These are phyloP conservation scores for Enteromius anoplus DNA, from an alignment of 2,797 vertebrate genomes.

Conservation along the genomic window DNA sequence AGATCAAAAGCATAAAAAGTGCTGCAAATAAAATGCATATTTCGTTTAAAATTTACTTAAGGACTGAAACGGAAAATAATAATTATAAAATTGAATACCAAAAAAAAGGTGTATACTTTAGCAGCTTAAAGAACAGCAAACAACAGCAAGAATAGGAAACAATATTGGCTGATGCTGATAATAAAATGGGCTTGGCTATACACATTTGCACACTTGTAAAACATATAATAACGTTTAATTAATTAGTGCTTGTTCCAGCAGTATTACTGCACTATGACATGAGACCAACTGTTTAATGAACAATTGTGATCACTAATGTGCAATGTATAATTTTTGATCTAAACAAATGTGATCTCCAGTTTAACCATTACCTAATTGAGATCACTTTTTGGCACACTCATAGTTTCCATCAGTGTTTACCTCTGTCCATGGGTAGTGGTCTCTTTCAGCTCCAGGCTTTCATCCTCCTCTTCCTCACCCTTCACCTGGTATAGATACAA, in stretches of 20 bases:
- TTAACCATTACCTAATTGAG: background rate
- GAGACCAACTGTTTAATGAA: background rate
- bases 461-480: slow-evolving; percentile 93
- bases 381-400: background rate
- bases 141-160: background rate
- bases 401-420: slow-evolving; percentile 68
- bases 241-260: no score
- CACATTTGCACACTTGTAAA: background rate
- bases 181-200: background rate
- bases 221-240: background rate
- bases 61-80: no score
- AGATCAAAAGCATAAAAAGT: no score
- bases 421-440: slow-evolving; percentile 84
- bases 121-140: no score
- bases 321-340: background rate
- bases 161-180: accelerated
- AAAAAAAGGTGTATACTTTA: no score
- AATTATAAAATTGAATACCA: no score
- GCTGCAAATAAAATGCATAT: no score
- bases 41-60: no score
- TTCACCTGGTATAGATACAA: slow-evolving; percentile 80
- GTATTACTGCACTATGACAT: background rate
- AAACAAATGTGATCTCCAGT: background rate
- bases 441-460: slow-evolving; percentile 85
- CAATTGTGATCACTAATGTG: background rate